These are phyloP conservation scores for Lacerta bilineata DNA, from an alignment of 2,797 vertebrate genomes.

Conservation along the genomic window DNA sequence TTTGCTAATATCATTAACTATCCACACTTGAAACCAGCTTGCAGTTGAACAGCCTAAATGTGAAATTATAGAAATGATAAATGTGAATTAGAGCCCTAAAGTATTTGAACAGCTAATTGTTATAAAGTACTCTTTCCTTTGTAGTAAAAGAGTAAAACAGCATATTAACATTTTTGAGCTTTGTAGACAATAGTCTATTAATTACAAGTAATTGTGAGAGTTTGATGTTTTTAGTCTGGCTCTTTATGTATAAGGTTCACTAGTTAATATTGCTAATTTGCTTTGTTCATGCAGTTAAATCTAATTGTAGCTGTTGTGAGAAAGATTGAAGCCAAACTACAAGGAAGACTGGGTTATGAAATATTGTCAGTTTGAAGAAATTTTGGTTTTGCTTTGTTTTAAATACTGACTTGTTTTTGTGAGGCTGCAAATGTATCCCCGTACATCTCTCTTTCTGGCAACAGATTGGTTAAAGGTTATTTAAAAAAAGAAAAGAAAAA, in stretches of 20 bases:
- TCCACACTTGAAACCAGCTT: background rate
- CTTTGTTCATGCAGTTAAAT: background rate
- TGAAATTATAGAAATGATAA: background rate
- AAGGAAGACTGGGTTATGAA: background rate
- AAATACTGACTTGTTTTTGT: background rate
- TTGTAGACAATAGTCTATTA: background rate
- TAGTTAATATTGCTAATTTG: background rate
- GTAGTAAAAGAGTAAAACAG: background rate
- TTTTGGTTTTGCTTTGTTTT: background rate
- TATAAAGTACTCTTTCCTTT: background rate
- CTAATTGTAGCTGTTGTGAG: constrained; percentile 1
- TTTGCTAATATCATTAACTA: background rate
- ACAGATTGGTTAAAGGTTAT: background rate
- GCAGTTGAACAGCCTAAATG: background rate
- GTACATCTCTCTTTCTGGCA: background rate
- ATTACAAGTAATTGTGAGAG: constrained; percentile 6
- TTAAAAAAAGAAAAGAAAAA: too few relatives aligned
- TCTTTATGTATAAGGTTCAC: background rate
- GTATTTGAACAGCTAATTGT: constrained; percentile 11
- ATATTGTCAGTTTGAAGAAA: background rate
- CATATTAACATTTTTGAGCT: constrained; percentile 15
- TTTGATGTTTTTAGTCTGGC: background rate
- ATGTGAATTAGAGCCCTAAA: background rate
- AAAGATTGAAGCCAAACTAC: background rate
- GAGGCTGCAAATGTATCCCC: background rate